Base-by-base conservation (phyloP, 1,140 invertebrate genomes). In the Drosophila funebris region DNA sequence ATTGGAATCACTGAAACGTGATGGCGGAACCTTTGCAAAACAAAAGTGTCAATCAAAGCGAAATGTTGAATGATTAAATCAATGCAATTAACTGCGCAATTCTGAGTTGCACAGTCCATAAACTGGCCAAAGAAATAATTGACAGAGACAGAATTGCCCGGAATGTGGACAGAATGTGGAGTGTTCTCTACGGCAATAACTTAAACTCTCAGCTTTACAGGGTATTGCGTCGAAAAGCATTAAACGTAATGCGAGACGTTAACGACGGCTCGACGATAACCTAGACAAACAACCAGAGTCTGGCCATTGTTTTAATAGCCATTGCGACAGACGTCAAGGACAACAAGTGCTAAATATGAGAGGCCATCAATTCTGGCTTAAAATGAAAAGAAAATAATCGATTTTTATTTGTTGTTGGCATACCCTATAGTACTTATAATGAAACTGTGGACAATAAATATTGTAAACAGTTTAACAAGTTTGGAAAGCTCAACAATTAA, bases 41-140 rank as follows among this genome's bases (percentile, higher is more conserved):
- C n/a, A 50, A 54, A 67, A 80, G 62, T 76, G 78, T 81, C 78
- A 81, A 64, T 76, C 77, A 80, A 53, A 62, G 39, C 44, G 52
- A 33, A 27, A 81, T 63, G 81, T 81, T 63, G 52, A 68, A 76
- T 73, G 71, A 80, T 80, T 80, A 57, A 52, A 66, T 60, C 54
- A 58, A 54, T 27, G 44, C 61, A 74, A 37, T 37, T 37, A 22
- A 16, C 18, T 39, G 9, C 44, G 6, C 43, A 37, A 27, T n/a
- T 60, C 39, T 56, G 53, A 68, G 69, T 50, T 24, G 20, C n/a
- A 22, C 44, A 46, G 20, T 46, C n/a, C 44, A 27, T 27, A 3
- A 24, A 24, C 20, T 27, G 44, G n/a, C 44, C 63, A 70, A 64
- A 69, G 37, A 75, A 76, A 57, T 61, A 69, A 37, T 13, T 58